These are phyloP conservation scores for Rhagophthalmus giganteus DNA, from an alignment of 2,888 invertebrate species.

Conservation along the genomic window DNA sequence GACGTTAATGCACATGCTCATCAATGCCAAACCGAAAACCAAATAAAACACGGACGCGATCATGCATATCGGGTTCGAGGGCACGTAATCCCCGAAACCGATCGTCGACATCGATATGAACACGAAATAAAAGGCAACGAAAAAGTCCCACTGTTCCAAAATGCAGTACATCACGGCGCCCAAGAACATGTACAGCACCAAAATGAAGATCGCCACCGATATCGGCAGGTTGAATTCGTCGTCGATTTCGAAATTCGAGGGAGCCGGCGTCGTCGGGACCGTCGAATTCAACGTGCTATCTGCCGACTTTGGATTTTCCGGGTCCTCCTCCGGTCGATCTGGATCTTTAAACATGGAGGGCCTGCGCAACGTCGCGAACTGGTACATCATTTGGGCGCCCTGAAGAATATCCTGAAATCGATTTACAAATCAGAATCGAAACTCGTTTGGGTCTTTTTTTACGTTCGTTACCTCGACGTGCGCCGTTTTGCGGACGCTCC, in stretches of 20 bases:
- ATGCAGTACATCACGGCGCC: slow-evolving; percentile 80
- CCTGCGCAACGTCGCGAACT: slow-evolving; percentile 73
- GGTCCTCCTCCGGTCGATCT: slow-evolving; percentile 42
- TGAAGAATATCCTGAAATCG: slow-evolving; percentile 76
- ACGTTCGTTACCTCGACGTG: slow-evolving; percentile 79
- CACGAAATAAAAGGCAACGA: slow-evolving; percentile 94
- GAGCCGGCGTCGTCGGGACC: slow-evolving; percentile 76
- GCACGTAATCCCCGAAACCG: slow-evolving; percentile 93
- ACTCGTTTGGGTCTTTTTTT: too few relatives aligned
- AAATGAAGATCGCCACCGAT: slow-evolving; percentile 80
- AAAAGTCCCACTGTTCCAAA: slow-evolving; percentile 86
- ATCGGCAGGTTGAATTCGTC: slow-evolving; percentile 95
- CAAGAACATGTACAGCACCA: slow-evolving; percentile 82
- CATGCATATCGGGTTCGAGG: slow-evolving; percentile 78
- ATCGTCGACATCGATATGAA: slow-evolving; percentile 97
- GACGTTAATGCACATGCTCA: slow-evolving; percentile 97
- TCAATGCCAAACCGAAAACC: slow-evolving; percentile 91
- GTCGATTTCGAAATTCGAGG: slow-evolving; percentile 78
- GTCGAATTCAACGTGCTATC: slow-evolving; percentile 32
- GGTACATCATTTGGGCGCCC: slow-evolving; percentile 79
- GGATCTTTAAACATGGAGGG: slow-evolving; percentile 63
- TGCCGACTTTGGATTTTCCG: slow-evolving; percentile 31
- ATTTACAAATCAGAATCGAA: too few relatives aligned
- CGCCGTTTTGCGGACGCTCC: slow-evolving; percentile 72
- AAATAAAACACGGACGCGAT: slow-evolving; percentile 91